phyloP scores from a whole-genome alignment of 92 coral and sea anemone genomes.

The Paramuricea clavata region DNA sequence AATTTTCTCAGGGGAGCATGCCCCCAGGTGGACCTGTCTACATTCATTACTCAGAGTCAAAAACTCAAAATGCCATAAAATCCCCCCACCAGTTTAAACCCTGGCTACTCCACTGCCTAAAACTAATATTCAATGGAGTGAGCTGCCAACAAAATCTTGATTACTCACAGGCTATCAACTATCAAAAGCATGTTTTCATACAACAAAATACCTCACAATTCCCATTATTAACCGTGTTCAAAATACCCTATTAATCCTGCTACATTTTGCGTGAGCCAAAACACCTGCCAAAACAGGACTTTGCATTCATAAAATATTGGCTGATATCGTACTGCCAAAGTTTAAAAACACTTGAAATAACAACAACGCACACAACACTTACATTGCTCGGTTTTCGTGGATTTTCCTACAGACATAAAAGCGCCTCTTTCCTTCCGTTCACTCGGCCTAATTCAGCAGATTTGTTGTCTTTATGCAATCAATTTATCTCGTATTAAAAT shows the following conservation, averaged over 20 bases:
- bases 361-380: background rate
- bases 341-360: background rate
- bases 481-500: conserved; percentile 34
- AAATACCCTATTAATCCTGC: no score
- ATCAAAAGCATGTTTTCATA: no score
- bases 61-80: no score
- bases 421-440: background rate
- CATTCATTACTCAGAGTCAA: no score
- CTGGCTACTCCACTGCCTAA: no score
- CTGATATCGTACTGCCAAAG: background rate
- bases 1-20: no score
- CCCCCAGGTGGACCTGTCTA: no score
- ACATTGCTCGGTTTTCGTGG: conserved; percentile 44
- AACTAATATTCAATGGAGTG: no score
- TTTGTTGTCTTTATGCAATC: background rate
- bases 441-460: background rate
- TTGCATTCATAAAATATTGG: background rate
- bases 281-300: conserved; percentile 9
- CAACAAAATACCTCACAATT: background rate
- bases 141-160: no score
- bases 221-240: no score
- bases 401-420: conserved; percentile 39
- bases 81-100: no score
- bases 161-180: no score
- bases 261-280: background rate